A percentile compares a stretch with the other conserved stretches of the same genome.
These are phyloP conservation scores for Malthinus seriepunctatus DNA, from an alignment of 2,888 invertebrate genomes.

Conservation along the genomic window DNA sequence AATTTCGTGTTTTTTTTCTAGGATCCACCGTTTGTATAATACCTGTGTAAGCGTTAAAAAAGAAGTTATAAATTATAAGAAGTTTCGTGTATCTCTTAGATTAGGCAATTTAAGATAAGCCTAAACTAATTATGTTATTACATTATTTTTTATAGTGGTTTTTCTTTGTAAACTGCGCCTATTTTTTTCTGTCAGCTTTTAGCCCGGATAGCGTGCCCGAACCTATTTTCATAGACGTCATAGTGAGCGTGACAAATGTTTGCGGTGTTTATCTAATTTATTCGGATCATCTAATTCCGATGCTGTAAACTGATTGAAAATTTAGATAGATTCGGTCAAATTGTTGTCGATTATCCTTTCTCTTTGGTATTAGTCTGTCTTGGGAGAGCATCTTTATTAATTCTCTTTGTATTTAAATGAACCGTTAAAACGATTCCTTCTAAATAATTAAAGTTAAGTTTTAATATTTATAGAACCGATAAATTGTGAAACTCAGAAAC, in stretches of 20 bases:
- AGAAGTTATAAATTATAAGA: too few species aligned
- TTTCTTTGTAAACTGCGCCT: neutral
- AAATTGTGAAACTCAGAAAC: conserved; percentile 1
- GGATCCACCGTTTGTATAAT: too few species aligned
- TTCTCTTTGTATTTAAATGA: conserved; percentile 6
- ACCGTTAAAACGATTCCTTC: neutral
- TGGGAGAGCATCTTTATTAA: neutral
- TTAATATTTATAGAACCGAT: conserved; percentile 6
- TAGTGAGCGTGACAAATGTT: conserved; percentile 24
- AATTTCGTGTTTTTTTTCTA: too few species aligned
- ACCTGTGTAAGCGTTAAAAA: too few species aligned
- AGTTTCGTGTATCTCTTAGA: too few species aligned
- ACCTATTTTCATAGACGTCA: conserved; percentile 16
- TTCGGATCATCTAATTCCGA: conserved; percentile 20
- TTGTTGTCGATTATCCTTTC: conserved; percentile 14
- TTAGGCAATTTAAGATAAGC: too few species aligned
- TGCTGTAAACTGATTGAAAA: conserved; percentile 17
- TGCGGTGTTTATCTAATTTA: conserved; percentile 23
- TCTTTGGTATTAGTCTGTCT: neutral
- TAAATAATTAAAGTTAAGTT: conserved; percentile 5
- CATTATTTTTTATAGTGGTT: neutral
- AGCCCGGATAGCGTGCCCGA: conserved; percentile 11
- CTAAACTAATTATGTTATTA: too few species aligned
- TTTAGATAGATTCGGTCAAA: conserved; percentile 21
- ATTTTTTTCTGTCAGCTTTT: conserved; percentile 8